Base-by-base conservation (phyloP, 1,140 invertebrate genomes). In the Drosophila pruinosa region DNA sequence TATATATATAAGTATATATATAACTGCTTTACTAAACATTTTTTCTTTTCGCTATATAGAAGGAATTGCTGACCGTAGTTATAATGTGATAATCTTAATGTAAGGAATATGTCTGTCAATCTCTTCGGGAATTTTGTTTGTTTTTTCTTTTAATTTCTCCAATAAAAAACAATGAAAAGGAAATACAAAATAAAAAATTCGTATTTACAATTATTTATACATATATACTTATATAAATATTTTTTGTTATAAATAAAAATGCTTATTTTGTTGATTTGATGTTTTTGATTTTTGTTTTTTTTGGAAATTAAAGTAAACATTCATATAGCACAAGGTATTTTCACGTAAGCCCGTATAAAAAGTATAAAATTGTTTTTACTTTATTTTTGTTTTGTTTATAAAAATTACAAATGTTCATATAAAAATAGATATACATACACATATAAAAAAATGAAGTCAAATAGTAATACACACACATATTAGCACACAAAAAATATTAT, bases 361-460 rank as follows among this genome's bases (percentile, higher is more conserved):
- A 85, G 80, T 83, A 85, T 83, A 83, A 83, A 83, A 83, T 82
- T 81, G 58, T 78, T 70, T 61, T 56, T 58, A 45, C 43, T 73
- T 69, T 53, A 48, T 34, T 58, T 61, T 26, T 10, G 38, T 39
- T 31, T 50, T 50, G 47, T 78, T 78, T 83, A 83, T 65, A 83
- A 83, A 83, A 83, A 75, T 83, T 83, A 82, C 79, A 83, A 82
- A 83, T 83, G 75, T 83, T 83, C 79, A 83, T 83, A 82, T 82
- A 82, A 82, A 82, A 82, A 82, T 82, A 82, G 79, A 82, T 82
- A 75, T 82, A 83, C 79, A 75, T 81, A 73, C 75, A 82, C 38
- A 61, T 56, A 72, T 57, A 75, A 81, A 77, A 72, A 81, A 73
- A 81, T 59, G 54, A 82, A 82, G 71, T 82, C 79, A 82, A 83